phyloP scores from a whole-genome alignment of 2,113 vertebrate genomes.

The Sylvia atricapilla region DNA sequence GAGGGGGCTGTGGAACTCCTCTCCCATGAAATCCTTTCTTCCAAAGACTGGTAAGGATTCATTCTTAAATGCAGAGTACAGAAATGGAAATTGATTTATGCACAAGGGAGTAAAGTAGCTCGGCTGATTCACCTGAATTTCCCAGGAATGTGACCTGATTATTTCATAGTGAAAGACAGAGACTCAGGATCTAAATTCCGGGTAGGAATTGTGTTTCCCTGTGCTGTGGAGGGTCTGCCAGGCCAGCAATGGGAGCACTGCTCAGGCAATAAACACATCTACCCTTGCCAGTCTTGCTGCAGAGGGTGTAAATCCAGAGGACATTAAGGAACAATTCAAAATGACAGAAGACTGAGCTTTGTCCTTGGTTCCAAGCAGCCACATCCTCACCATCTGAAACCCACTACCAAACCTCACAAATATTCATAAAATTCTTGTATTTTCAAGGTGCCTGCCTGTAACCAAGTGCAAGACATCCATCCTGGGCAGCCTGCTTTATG shows the following conservation, averaged over 20 bases:
- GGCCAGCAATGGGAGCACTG: background rate
- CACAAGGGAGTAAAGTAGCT: conserved; percentile 6
- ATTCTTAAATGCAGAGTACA: conserved; percentile 43
- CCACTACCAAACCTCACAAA: background rate
- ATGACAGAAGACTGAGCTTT: background rate
- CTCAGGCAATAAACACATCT: background rate
- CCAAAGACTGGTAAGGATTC: conserved; percentile 4
- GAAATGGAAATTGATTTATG: conserved; percentile 16
- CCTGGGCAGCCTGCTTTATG: background rate
- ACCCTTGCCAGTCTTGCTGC: background rate
- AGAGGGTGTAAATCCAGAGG: background rate
- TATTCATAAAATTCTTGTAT: background rate
- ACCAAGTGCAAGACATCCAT: background rate
- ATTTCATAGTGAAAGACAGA: background rate
- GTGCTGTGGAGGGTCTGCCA: background rate
- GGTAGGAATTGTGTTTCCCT: background rate
- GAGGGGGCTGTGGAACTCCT: background rate
- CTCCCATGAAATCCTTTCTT: background rate
- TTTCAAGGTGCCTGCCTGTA: background rate
- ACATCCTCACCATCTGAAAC: background rate
- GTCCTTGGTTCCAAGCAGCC: background rate
- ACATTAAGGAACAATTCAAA: background rate
- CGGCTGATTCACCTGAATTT: conserved; percentile 10
- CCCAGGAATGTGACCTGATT: background rate
- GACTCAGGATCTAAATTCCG: background rate